Base-by-base conservation (phyloP, 2,888 invertebrate species). In the Cephus rjabovi region DNA sequence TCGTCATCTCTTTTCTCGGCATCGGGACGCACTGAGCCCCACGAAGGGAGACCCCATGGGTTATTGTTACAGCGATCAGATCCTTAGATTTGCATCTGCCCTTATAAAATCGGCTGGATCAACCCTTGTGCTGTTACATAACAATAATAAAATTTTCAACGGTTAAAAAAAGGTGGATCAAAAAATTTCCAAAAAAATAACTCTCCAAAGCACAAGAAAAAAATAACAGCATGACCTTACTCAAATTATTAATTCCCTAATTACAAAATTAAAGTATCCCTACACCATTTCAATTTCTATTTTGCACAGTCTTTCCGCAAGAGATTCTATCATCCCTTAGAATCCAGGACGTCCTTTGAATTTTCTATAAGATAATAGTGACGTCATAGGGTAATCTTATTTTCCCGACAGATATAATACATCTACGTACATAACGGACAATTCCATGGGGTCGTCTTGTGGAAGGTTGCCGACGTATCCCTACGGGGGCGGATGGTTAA, bases 1-100 rank as follows among this genome's bases (percentile, higher is more conserved):
- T 83, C 82, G 80, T 81, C 81, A 79, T 79, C 82, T 78, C 40
- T 78, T 75, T 73, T 75, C 76, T 78, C 76, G 76, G 71, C 78
- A 78, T 56, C 74, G 23, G 69, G 75, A 35, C 23, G 30, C 73
- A 33, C 71, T 6, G 56, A 56, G 23, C 71, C 33, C 33, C 71
- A 31, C 3, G 30, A 23, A 34, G 71, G 34, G 73, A 75, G 76
- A 37, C 76, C 78, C 68, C 56, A 56, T 56, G 56, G 56, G 56
- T 56, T 56, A 40, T 56, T 23, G 75, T 31, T 69, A 77, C 30
- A 30, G 11, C 30, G 74, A 34, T 68, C 75, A 77, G 74, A 75
- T 70, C 34, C 30, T 71, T 34, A 3, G 31, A 71, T 71, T 71
- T 71, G 71, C 71, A 71, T 71, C 71, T 71, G 71, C 71, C 23